Conservation (phyloP, 2,888 invertebrate species). For the Cephus pygmeus region DNA sequence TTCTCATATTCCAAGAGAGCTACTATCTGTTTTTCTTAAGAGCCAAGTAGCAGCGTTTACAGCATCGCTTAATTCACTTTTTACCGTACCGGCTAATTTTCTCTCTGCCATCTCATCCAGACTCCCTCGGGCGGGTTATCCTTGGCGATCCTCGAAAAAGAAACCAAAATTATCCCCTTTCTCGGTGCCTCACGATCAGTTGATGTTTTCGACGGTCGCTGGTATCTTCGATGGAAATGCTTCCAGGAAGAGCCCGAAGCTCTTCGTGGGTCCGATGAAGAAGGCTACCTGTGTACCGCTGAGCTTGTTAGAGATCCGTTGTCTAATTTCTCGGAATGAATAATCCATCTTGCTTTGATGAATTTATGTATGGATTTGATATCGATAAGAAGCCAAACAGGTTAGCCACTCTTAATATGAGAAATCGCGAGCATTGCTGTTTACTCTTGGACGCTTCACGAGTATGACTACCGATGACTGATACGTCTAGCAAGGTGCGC, state of each 20-base stretch:
- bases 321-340: background rate
- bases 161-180: background rate
- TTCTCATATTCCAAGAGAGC: background rate
- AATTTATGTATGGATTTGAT: background rate
- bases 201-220: background rate
- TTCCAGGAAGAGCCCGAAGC: background rate
- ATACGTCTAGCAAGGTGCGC: slow-evolving; percentile 12
- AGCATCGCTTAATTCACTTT: background rate
- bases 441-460: background rate
- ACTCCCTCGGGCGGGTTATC: background rate
- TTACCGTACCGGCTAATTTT: background rate
- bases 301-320: background rate
- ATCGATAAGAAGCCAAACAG: background rate
- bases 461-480: background rate
- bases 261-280: background rate
- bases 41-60: background rate
- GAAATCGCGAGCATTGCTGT: background rate
- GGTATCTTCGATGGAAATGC: background rate
- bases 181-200: background rate
- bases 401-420: background rate
- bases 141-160: background rate
- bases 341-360: background rate
- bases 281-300: background rate
- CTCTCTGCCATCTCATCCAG: background rate
- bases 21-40: background rate